Evolutionary conservation across 2,888 invertebrate genomes (phyloP), one percentile per base, ranked within the genome.

Genomic region (Silvanus unidentatus): DNA sequence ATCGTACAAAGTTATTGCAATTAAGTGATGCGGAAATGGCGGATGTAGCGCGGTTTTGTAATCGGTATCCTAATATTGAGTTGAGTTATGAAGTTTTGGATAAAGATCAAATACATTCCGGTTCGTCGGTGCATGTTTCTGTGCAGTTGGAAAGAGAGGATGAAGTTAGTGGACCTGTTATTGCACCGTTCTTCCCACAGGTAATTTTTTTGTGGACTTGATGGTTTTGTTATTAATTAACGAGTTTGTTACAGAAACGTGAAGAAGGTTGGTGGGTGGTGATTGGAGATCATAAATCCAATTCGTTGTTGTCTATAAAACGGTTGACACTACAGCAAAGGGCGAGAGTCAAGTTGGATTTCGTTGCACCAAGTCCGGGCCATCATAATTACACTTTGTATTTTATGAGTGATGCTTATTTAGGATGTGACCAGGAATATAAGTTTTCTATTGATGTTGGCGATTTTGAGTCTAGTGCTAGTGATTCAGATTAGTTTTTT

Each of bases 341-440:
- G 61, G 96, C 97, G 0, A 88, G 88, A 65, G 87, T 85, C 0
- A 82, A 77, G 43, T 74, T 96, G 40, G 95, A 96, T 73, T 99
- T 98, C 72, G 89, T 96, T 28, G 95, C 96, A 16, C 96, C 96
- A 1, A 80, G 84, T 48, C 81, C 90, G 1, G 91, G 95, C 4
- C 82, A 86, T 16, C 91, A 95, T 72, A 84, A 86, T 10, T 98
- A 96, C 73, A 93, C 92, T 0, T 75, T 99, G 41, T 99, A 95
- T 76, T 99, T 93, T 74, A 99, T 99, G 96, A 96, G 95, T 62
- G 99, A 99, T 72, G 90, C 97, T 0, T 99, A 99, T 72, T 82
- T 99, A 65, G 99, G 99, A 6, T 99, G 98, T 64, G 99, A 99
- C 77, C 99, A 99, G 73, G 99, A 99, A 74, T 99, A 99, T 75